Evolutionary conservation across 2,888 invertebrate species (phyloP).

Genomic region (Clanis bilineata): DNA sequence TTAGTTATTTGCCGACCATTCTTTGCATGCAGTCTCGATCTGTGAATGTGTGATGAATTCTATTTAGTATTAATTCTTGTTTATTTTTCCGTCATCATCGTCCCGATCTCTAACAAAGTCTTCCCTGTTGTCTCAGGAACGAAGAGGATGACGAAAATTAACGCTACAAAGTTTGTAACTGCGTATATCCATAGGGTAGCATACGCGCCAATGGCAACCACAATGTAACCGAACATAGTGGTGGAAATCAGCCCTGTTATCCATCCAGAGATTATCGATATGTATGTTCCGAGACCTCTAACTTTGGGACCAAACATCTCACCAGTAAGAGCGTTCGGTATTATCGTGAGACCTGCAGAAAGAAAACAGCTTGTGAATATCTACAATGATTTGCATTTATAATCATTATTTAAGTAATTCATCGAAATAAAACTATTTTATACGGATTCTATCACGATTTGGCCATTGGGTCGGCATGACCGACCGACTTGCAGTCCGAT

Average conservation of each 20-base stretch:
- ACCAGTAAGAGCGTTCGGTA: constrained; percentile 25
- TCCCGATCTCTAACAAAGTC: constrained; percentile 46
- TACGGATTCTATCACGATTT: no score
- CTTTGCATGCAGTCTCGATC: background rate
- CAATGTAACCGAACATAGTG: constrained; percentile 39
- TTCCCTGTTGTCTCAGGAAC: constrained; percentile 52
- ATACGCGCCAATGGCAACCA: constrained; percentile 38
- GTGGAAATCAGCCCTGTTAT: constrained; percentile 39
- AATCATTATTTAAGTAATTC: no score
- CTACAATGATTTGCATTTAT: background rate
- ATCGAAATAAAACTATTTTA: no score
- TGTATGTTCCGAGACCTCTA: constrained; percentile 30
- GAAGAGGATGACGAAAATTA: constrained; percentile 40
- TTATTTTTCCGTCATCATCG: constrained; percentile 34
- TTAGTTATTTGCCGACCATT: no score
- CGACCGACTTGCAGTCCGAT: no score
- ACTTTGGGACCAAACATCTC: constrained; percentile 38
- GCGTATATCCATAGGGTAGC: constrained; percentile 50
- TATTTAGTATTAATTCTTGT: background rate
- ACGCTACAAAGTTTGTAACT: constrained; percentile 38
- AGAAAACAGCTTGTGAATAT: background rate
- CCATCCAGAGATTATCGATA: constrained; percentile 30
- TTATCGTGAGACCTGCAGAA: constrained; percentile 18
- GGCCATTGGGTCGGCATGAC: background rate
- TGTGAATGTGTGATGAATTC: background rate